phyloP scores from a whole-genome alignment of 2,797 vertebrate species.

The Uromys caudimaculatus region DNA sequence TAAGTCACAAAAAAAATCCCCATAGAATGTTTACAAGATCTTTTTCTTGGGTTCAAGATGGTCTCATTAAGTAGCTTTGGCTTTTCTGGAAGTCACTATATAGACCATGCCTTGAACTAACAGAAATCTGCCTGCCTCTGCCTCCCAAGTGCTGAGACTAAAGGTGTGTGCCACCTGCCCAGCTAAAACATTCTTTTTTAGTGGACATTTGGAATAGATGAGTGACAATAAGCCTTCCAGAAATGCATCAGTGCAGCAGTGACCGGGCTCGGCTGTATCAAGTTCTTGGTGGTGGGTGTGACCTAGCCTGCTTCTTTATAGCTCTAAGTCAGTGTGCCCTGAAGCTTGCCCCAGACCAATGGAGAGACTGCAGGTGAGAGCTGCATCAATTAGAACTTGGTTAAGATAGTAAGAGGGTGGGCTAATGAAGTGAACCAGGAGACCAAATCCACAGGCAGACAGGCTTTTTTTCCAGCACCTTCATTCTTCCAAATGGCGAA shows the following conservation, averaged over 20 bases:
- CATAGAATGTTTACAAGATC: neutral
- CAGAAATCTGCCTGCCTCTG: neutral
- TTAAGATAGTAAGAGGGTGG: neutral
- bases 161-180: neutral
- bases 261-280: neutral
- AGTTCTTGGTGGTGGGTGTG: neutral
- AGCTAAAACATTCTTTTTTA: neutral
- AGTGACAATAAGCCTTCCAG: neutral
- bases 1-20: neutral
- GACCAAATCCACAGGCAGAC: neutral
- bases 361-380: neutral
- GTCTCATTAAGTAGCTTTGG: neutral
- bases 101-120: neutral
- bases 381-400: neutral
- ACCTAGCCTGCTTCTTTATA: neutral
- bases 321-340: neutral
- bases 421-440: neutral
- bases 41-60: neutral
- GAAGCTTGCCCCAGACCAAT: neutral
- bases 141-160: neutral
- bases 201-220: neutral
- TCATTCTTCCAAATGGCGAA: constrained; percentile 94
- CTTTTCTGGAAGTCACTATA: neutral
- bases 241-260: neutral
- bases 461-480: constrained; percentile 85